Conservation (phyloP, 2,797 vertebrate species). For the Antennarius maculatus region DNA sequence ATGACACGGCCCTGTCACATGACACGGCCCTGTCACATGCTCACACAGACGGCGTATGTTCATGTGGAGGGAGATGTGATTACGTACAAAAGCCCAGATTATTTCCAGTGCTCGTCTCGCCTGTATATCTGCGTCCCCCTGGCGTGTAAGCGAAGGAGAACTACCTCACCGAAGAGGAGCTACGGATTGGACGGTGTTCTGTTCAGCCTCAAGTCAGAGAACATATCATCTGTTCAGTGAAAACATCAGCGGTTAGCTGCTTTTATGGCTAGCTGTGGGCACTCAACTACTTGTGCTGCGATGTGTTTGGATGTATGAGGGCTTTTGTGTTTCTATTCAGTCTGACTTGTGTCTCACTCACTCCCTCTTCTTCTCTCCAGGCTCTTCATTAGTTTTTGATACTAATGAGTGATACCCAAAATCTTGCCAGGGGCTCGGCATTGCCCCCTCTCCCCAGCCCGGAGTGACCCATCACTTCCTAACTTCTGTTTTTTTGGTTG, state of each 20-base stretch:
- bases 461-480: conserved; percentile 41
- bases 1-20: conserved; percentile 1
- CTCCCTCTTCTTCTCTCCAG: conserved; percentile 30
- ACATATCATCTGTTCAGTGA: conserved; percentile 47
- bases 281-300: not conserved
- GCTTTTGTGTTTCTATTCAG: conserved; percentile 20
- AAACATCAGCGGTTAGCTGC: conserved; percentile 31
- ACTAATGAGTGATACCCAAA: conserved; percentile 59
- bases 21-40: conserved; percentile 20
- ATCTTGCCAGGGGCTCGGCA: conserved; percentile 49
- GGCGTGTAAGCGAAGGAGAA: conserved; percentile 46
- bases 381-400: conserved; percentile 57
- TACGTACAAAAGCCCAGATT: conserved; percentile 41
- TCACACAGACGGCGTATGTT: not conserved
- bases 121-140: conserved; percentile 44
- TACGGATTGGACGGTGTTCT: conserved; percentile 21
- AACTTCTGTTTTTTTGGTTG: conserved; percentile 42
- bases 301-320: conserved; percentile 1
- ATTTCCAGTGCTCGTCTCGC: conserved; percentile 56
- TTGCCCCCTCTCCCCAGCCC: conserved; percentile 22
- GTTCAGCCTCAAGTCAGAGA: conserved; percentile 37
- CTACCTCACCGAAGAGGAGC: conserved; percentile 55
- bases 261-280: not conserved
- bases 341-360: conserved; percentile 15
- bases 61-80: conserved; percentile 27